Conservation (phyloP, 2,888 invertebrate genomes). For the Lasioglossum malachurum region DNA sequence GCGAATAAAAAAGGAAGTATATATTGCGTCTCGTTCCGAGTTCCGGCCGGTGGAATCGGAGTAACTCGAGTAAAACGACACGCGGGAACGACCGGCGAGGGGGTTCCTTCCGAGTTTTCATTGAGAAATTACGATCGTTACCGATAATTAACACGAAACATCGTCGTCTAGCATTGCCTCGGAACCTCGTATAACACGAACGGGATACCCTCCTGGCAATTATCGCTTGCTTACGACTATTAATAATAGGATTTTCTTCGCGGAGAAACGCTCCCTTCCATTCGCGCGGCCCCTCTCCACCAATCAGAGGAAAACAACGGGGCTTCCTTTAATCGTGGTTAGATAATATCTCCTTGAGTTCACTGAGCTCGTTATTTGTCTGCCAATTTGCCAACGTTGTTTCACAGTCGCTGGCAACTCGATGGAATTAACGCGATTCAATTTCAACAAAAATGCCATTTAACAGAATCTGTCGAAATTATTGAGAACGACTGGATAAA, state of each 20-base stretch:
- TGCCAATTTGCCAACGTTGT: slow-evolving; percentile 72
- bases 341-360: slow-evolving; percentile 59
- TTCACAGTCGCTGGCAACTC: slow-evolving; percentile 54
- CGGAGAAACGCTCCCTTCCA: slow-evolving; percentile 30
- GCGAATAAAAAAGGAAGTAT: slow-evolving; percentile 43
- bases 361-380: slow-evolving; percentile 49
- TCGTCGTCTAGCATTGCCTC: slow-evolving; percentile 63
- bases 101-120: slow-evolving; percentile 73
- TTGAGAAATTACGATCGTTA: slow-evolving; percentile 81
- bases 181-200: slow-evolving; percentile 69
- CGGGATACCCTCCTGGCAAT: slow-evolving; percentile 70
- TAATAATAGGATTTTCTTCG: slow-evolving; percentile 71
- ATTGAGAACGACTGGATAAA: no score
- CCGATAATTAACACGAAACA: slow-evolving; percentile 81
- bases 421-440: not conserved
- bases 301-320: slow-evolving; percentile 31
- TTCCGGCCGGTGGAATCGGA: slow-evolving; percentile 68
- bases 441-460: not conserved
- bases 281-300: not conserved
- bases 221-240: slow-evolving; percentile 73
- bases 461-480: not conserved
- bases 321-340: slow-evolving; percentile 40
- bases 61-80: slow-evolving; percentile 72
- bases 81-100: slow-evolving; percentile 60
- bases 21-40: slow-evolving; percentile 54